Percentiles rank a stretch among this genome's conserved stretches.
These are phyloP conservation scores for Eleutherodactylus coqui DNA, from an alignment of 2,797 vertebrate genomes.

Conservation along the genomic window DNA sequence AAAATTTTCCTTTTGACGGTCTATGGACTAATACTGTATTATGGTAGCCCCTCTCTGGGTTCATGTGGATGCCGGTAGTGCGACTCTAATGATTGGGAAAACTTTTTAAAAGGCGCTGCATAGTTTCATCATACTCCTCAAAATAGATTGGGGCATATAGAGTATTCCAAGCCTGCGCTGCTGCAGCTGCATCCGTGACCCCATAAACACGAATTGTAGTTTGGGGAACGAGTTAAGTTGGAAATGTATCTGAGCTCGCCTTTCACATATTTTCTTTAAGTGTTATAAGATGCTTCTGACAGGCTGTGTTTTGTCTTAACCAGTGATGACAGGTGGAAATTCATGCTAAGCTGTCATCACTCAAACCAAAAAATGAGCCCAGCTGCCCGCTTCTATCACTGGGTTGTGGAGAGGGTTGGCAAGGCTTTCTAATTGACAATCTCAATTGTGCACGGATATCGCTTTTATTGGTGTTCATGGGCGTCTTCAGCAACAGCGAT, in stretches of 20 bases:
- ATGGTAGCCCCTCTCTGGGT: no score
- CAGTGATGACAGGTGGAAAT: slow-evolving; percentile 60
- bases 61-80: not conserved
- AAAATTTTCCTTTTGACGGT: no score
- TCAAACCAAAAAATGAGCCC: slow-evolving; percentile 59
- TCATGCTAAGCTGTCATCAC: slow-evolving; percentile 45
- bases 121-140: not conserved
- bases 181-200: not conserved
- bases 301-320: slow-evolving; percentile 56
- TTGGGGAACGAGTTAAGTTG: slow-evolving; percentile 16
- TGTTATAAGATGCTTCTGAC: slow-evolving; percentile 48
- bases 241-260: slow-evolving; percentile 32
- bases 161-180: not conserved
- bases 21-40: no score
- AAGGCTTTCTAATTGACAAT: not conserved
- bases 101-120: not conserved
- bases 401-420: slow-evolving; percentile 13
- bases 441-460: slow-evolving; percentile 25
- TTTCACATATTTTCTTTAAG: slow-evolving; percentile 53
- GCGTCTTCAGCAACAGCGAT: not conserved
- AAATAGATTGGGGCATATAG: not conserved
- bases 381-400: slow-evolving; percentile 63
- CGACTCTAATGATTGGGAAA: not conserved
- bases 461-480: slow-evolving; percentile 9
- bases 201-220: slow-evolving; percentile 23